Evolutionary conservation across 2,797 vertebrate genomes (phyloP), one percentile per base, ranked within the genome.

Genomic region (Hipposideros larvatus): DNA sequence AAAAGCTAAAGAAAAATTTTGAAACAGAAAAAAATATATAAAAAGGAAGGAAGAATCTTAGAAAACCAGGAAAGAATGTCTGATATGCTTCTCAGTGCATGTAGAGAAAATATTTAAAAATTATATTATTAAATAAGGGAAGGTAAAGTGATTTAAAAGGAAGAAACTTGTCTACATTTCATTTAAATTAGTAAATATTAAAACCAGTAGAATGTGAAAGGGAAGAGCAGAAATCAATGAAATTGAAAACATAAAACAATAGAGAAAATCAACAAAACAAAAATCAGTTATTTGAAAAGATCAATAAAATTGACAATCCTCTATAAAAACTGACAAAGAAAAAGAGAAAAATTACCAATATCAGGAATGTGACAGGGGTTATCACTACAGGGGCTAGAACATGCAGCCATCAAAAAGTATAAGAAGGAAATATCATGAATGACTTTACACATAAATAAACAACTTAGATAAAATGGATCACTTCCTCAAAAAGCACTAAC

Each of bases 191-290:
- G 31, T 46, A 63, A 74, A 92, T 80, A 21, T 46, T 41, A 5
- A 51, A 37, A 51, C 22, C 11, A 22, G 11, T 41, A 63, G 43
- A 34, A 43, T 59, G 14, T 24, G 24, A 70, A 48, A n/a, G 65
- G 41, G 66, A 77, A 74, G 15, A 90, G 24, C 19, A 87, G 31
- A 80, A 78, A 15, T 85, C 48, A 51, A 51, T 59, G 66, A 90
- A 77, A 71, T 63, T 70, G 31, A 63, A 88, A 93, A 73, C 57
- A 74, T 48, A 68, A 80, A 87, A 86, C 14, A 83, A 57, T 51
- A 90, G 48, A 70, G 75, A 59, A 93, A 94, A 77, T 70, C 82
- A 82, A 77, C 53, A 34, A 82, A 82, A 61, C 51, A 77, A 93
- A 74, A 79, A 15, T 13, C 22, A 61, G 43, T 61, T 90, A 31